phyloP scores from a whole-genome alignment of 2,113 vertebrate genomes.

The Silurus meridionalis region DNA sequence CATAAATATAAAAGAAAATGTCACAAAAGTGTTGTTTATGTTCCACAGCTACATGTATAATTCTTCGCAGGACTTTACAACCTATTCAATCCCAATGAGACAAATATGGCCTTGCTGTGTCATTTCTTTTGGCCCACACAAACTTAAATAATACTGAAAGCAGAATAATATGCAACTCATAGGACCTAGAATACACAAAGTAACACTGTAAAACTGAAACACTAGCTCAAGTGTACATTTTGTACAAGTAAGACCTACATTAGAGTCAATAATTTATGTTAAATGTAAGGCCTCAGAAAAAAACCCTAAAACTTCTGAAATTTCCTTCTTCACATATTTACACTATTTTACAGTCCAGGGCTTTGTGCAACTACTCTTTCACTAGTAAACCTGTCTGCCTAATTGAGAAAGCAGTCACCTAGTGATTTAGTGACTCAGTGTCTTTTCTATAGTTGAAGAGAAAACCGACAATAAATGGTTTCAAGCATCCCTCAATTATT shows the following conservation, averaged over 20 bases:
- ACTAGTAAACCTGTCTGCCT: too few relatives aligned
- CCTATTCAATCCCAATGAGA: background rate
- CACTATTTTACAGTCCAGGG: too few relatives aligned
- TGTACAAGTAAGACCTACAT: background rate
- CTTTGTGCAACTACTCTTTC: too few relatives aligned
- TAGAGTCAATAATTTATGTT: background rate
- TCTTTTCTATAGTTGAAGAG: too few relatives aligned
- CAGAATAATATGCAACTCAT: background rate
- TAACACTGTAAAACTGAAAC: background rate
- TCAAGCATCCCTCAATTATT: too few relatives aligned
- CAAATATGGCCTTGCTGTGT: background rate
- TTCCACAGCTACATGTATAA: background rate
- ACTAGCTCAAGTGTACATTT: background rate
- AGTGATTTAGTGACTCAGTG: too few relatives aligned
- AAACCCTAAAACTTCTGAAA: too few relatives aligned
- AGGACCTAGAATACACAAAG: background rate
- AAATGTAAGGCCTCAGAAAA: background rate
- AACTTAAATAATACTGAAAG: background rate
- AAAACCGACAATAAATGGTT: too few relatives aligned
- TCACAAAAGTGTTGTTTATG: background rate
- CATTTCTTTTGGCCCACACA: background rate
- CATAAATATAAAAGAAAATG: background rate
- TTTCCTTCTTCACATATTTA: too few relatives aligned
- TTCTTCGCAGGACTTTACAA: background rate
- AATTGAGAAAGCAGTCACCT: too few relatives aligned